These are phyloP conservation scores for Xiphorhynchus elegans DNA, from an alignment of 2,113 vertebrate species.

Conservation along the genomic window DNA sequence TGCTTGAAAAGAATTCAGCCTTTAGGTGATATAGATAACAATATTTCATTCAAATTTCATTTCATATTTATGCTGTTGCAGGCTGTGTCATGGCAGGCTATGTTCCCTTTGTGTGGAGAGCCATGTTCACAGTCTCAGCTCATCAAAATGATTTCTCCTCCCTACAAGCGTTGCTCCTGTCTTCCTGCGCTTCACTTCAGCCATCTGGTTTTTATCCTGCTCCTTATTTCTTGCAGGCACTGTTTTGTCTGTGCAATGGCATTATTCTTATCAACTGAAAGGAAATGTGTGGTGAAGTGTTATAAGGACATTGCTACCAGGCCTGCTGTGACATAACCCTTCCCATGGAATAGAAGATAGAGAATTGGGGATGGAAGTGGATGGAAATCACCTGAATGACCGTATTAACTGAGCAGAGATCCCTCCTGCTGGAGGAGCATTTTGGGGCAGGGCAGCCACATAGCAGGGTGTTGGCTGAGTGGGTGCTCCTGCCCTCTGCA, in stretches of 20 bases:
- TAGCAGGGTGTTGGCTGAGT: not conserved
- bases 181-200: slow-evolving; percentile 42
- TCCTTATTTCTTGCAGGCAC: slow-evolving; percentile 63
- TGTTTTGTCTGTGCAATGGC: slow-evolving; percentile 64
- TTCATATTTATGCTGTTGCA: not conserved
- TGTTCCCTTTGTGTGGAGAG: slow-evolving; percentile 34
- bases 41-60: slow-evolving; percentile 12
- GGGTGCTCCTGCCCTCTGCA: accelerated
- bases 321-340: slow-evolving; percentile 23
- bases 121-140: slow-evolving; percentile 34
- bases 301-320: slow-evolving; percentile 14
- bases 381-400: not conserved
- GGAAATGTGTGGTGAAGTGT: slow-evolving; percentile 41
- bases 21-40: not conserved
- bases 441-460: not conserved
- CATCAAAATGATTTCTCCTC: slow-evolving; percentile 54
- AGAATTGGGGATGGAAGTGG: not conserved
- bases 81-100: not conserved
- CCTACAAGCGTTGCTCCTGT: slow-evolving; percentile 27
- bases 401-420: not conserved
- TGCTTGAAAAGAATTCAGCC: slow-evolving; percentile 32
- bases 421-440: accelerated
- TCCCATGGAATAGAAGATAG: not conserved
- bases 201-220: slow-evolving; percentile 69
- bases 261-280: slow-evolving; percentile 22